phyloP scores from a whole-genome alignment of 2,888 invertebrate species.

The Halictus quadricinctus region DNA sequence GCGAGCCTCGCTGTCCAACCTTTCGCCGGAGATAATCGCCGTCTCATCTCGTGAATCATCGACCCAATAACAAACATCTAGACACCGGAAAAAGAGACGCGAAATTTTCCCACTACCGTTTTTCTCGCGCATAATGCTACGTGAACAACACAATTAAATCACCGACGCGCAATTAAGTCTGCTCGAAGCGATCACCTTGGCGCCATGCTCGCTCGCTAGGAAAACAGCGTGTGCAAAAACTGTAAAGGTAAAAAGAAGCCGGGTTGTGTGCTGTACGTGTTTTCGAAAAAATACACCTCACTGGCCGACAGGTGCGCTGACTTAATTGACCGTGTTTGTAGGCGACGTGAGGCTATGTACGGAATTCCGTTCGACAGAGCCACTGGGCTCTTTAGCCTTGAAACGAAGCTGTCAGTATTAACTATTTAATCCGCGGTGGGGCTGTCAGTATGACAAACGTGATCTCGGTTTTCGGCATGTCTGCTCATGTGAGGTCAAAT shows the following conservation, averaged over 20 bases:
- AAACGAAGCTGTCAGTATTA: not conserved
- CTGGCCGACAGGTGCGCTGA: constrained; percentile 44
- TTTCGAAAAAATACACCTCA: constrained; percentile 33
- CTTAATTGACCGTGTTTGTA: constrained; percentile 54
- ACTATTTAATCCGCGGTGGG: not conserved
- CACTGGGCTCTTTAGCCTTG: not conserved
- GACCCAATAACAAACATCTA: constrained; percentile 22
- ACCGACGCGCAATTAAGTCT: not conserved
- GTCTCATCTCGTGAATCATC: constrained; percentile 21
- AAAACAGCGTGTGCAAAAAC: not conserved
- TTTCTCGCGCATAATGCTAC: not conserved
- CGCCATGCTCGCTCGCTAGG: not conserved
- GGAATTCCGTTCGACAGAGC: constrained; percentile 39
- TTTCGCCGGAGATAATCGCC: constrained; percentile 53
- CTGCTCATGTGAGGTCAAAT: too few species aligned
- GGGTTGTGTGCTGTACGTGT: constrained; percentile 11
- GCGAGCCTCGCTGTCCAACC: constrained; percentile 46
- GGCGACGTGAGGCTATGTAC: constrained; percentile 33
- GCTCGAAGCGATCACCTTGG: constrained; percentile 24
- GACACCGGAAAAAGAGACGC: not conserved
- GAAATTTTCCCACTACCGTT: constrained; percentile 9
- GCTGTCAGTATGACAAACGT: too few species aligned
- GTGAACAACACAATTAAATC: not conserved
- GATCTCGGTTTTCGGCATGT: not conserved
- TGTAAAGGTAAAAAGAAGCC: not conserved